Evolutionary conservation across 2,797 vertebrate species (phyloP).

Genomic region (Brachyrhaphis roseni): DNA sequence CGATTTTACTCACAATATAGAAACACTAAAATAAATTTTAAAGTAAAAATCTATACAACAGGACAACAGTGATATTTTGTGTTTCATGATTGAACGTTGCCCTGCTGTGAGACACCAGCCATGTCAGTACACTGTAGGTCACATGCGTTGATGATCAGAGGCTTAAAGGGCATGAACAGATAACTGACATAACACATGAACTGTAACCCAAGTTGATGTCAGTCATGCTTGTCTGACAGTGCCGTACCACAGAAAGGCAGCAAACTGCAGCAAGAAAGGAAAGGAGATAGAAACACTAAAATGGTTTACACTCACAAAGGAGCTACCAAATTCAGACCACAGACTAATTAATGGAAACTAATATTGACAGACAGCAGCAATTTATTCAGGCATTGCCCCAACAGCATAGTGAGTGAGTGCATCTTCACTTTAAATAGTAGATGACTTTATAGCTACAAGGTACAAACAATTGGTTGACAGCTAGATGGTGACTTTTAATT

Average conservation of each 20-base stretch:
- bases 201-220: slow-evolving; percentile 45
- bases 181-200: slow-evolving; percentile 62
- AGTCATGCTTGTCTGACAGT: slow-evolving; percentile 30
- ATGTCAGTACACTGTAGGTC: slow-evolving; percentile 52
- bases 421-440: slow-evolving; percentile 74
- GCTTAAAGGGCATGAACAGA: slow-evolving; percentile 62
- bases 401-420: slow-evolving; percentile 54
- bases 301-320: slow-evolving; percentile 16
- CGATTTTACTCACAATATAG: background rate
- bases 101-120: slow-evolving; percentile 53
- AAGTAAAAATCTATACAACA: background rate
- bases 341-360: slow-evolving; percentile 71
- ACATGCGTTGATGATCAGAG: slow-evolving; percentile 46
- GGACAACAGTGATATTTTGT: slow-evolving; percentile 27
- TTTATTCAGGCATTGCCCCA: slow-evolving; percentile 65
- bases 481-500: slow-evolving; percentile 81
- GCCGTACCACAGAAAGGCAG: slow-evolving; percentile 2
- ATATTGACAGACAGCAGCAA: slow-evolving; percentile 71
- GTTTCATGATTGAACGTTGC: slow-evolving; percentile 17
- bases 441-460: slow-evolving; percentile 75
- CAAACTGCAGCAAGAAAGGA: background rate
- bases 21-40: background rate
- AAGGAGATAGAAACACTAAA: background rate
- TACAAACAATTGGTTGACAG: slow-evolving; percentile 75
- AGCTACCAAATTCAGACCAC: slow-evolving; percentile 48